Conservation (phyloP, 2,797 vertebrate genomes). For the Mergus octosetaceus region DNA sequence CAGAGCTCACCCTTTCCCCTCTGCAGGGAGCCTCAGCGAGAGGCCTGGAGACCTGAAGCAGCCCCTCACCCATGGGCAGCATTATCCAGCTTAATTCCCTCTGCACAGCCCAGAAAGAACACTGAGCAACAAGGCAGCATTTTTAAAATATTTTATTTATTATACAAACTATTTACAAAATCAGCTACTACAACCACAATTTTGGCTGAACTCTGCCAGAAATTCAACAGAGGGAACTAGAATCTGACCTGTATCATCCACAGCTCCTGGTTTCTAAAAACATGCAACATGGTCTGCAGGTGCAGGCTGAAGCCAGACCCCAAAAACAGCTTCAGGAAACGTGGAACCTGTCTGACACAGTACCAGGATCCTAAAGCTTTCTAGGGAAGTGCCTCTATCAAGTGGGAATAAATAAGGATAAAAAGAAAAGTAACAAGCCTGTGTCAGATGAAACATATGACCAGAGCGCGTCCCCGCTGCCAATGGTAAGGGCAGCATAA, state of each 20-base stretch:
- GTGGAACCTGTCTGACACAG: not conserved
- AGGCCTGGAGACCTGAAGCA: not conserved
- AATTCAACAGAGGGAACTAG: constrained; percentile 42
- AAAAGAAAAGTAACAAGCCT: constrained; percentile 56
- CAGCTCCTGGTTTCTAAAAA: constrained; percentile 59
- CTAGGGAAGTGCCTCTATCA: constrained; percentile 39
- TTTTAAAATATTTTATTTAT: constrained; percentile 78
- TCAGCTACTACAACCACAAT: constrained; percentile 63
- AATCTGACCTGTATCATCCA: constrained; percentile 31
- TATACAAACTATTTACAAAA: constrained; percentile 83
- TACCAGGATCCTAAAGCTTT: constrained; percentile 9
- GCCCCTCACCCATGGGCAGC: not conserved
- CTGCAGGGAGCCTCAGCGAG: not conserved
- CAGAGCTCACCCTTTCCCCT: not conserved
- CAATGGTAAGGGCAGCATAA: constrained; percentile 26
- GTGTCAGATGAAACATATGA: constrained; percentile 37
- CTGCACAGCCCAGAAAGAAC: not conserved
- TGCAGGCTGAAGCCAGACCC: constrained; percentile 6
- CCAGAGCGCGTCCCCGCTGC: constrained; percentile 44
- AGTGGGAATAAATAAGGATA: constrained; percentile 60
- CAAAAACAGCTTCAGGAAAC: constrained; percentile 43
- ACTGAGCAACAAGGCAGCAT: not conserved
- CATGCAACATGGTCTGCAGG: constrained; percentile 26
- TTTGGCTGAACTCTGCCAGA: constrained; percentile 49
- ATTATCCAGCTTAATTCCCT: not conserved